Percentiles rank a stretch among this genome's conserved stretches.
Evolutionary conservation across 2,797 vertebrate genomes (phyloP).

Genomic region (Clamator glandarius): DNA sequence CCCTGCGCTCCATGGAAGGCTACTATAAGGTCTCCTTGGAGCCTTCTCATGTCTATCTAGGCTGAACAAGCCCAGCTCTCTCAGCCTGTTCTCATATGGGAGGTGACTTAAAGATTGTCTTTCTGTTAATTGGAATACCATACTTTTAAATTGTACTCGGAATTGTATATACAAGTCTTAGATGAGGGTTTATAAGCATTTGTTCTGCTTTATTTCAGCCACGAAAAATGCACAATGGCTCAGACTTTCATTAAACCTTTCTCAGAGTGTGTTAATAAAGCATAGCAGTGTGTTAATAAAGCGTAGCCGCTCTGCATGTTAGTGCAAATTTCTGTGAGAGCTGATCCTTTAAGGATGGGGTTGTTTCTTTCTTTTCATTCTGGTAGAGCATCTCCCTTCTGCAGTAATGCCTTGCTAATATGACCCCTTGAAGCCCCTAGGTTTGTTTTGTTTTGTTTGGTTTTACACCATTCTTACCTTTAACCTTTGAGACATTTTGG

Average conservation of each 20-base stretch:
- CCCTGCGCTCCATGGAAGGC: no score
- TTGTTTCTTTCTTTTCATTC: background rate
- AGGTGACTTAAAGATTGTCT: background rate
- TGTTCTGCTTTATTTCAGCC: conserved; percentile 3
- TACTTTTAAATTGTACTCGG: conserved; percentile 11
- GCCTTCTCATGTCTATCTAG: no score
- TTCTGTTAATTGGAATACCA: conserved; percentile 22
- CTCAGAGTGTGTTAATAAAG: background rate
- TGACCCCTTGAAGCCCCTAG: background rate
- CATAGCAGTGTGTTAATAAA: background rate
- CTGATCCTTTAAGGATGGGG: background rate
- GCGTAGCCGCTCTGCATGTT: background rate
- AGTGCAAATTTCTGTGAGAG: background rate
- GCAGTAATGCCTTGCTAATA: background rate
- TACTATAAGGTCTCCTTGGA: no score
- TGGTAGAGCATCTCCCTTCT: background rate
- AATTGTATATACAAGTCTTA: background rate
- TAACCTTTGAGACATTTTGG: background rate
- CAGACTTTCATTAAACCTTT: background rate
- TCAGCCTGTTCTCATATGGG: no score
- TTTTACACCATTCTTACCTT: background rate
- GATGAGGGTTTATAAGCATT: background rate
- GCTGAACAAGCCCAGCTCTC: no score
- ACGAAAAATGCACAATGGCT: background rate
- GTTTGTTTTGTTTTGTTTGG: background rate